A percentile compares a stretch with the other conserved stretches of the same genome.
Conservation (phyloP, 2,113 vertebrate species). For the Passer domesticus region DNA sequence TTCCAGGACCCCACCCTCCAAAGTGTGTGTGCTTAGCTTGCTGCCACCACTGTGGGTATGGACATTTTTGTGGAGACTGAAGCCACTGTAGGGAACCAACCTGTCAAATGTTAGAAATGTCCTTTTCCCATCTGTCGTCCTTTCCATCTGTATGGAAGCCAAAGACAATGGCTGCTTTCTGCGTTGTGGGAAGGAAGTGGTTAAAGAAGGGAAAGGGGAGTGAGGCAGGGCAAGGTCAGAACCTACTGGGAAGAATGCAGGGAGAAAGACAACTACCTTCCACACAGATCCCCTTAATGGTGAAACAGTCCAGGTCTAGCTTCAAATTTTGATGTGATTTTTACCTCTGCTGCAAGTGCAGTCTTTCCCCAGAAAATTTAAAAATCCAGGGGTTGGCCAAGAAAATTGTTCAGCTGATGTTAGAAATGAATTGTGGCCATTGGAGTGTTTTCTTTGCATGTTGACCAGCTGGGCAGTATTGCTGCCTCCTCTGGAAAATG, state of each 20-base stretch:
- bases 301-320: neutral
- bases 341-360: neutral
- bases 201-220: neutral
- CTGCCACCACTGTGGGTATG: neutral
- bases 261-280: neutral
- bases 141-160: neutral
- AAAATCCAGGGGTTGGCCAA: neutral
- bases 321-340: neutral
- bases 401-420: neutral
- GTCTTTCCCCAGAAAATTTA: neutral
- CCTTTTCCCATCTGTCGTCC: neutral
- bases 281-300: neutral
- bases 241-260: neutral
- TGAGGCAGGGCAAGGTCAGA: neutral
- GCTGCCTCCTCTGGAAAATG: neutral
- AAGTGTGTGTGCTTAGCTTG: neutral
- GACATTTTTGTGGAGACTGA: neutral
- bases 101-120: neutral
- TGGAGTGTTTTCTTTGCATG: neutral
- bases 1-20: neutral
- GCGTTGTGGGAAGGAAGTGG: neutral
- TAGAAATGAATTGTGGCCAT: fast-evolving
- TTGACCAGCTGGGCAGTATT: neutral
- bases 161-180: neutral
- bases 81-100: neutral